phyloP scores from a whole-genome alignment of 2,113 vertebrate genomes.

The Polypterus bichir region DNA sequence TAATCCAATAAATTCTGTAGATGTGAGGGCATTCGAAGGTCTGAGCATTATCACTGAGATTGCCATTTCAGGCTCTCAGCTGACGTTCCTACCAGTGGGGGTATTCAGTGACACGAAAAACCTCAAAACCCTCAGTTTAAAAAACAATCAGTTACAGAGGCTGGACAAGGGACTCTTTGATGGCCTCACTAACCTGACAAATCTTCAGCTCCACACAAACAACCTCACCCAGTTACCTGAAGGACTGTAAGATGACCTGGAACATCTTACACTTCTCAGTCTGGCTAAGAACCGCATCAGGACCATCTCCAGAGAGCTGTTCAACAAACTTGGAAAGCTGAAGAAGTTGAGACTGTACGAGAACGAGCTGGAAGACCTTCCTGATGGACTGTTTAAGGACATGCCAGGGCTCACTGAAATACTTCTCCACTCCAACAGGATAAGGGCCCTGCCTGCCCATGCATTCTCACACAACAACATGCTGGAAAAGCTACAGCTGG shows the following conservation, averaged over 20 bases:
- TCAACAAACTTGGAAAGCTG: slow-evolving; percentile 45
- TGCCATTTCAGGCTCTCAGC: slow-evolving; percentile 40
- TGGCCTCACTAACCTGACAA: slow-evolving; percentile 30
- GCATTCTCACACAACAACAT: slow-evolving; percentile 47
- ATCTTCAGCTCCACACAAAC: slow-evolving; percentile 43
- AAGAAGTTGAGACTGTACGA: slow-evolving; percentile 46
- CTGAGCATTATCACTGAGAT: slow-evolving; percentile 33
- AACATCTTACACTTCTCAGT: slow-evolving; percentile 39
- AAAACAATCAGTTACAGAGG: slow-evolving; percentile 35
- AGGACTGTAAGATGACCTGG: slow-evolving; percentile 49
- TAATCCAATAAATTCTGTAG: slow-evolving; percentile 36
- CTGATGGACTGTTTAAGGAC: slow-evolving; percentile 43
- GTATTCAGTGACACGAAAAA: slow-evolving; percentile 45
- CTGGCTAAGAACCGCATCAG: slow-evolving; percentile 52
- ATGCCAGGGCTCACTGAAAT: slow-evolving; percentile 45
- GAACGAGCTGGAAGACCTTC: slow-evolving; percentile 45
- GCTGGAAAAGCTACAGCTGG: slow-evolving; percentile 40
- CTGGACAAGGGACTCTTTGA: slow-evolving; percentile 52
- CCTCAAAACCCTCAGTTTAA: slow-evolving; percentile 43
- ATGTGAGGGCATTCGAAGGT: slow-evolving; percentile 56
- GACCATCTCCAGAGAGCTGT: slow-evolving; percentile 29
- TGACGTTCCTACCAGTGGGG: slow-evolving; percentile 39
- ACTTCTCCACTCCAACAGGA: slow-evolving; percentile 37
- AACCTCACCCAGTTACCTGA: slow-evolving; percentile 48
- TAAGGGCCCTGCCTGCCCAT: slow-evolving; percentile 38